Percentiles rank a stretch among this genome's conserved stretches.
These are phyloP conservation scores for Tanypteryx hageni DNA, from an alignment of 2,888 invertebrate genomes.

Conservation along the genomic window DNA sequence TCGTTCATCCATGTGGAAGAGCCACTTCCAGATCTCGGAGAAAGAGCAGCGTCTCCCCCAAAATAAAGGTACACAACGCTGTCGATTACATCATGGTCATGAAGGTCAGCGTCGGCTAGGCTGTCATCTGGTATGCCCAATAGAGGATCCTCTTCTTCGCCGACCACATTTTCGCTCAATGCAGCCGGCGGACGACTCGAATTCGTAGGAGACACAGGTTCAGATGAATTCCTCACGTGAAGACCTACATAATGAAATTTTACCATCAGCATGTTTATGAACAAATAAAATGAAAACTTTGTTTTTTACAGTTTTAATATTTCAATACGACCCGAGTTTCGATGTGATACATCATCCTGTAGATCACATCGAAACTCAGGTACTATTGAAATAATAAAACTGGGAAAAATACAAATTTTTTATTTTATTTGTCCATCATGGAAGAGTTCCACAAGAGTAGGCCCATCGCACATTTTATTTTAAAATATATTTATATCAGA, in stretches of 20 bases:
- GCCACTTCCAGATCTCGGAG: conserved; percentile 3
- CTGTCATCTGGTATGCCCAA: conserved; percentile 79
- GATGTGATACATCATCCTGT: too few relatives aligned
- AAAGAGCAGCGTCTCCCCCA: conserved; percentile 75
- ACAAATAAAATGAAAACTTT: background rate
- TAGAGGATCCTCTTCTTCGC: conserved; percentile 57
- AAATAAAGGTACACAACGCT: conserved; percentile 85
- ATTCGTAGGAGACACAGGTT: background rate
- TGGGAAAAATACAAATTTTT: too few relatives aligned
- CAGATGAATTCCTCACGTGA: conserved; percentile 55
- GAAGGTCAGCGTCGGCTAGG: conserved; percentile 81
- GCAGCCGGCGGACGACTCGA: conserved; percentile 39
- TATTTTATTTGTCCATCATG: too few relatives aligned
- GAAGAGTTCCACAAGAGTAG: too few relatives aligned
- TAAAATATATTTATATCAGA: too few relatives aligned
- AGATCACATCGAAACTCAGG: too few relatives aligned
- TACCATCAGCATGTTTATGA: background rate
- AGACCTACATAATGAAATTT: background rate
- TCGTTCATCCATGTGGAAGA: conserved; percentile 58
- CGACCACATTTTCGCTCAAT: conserved; percentile 10
- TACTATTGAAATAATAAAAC: too few relatives aligned
- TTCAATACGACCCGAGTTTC: too few relatives aligned
- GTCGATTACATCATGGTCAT: conserved; percentile 84
- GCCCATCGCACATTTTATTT: too few relatives aligned
- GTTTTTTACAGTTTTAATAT: too few relatives aligned